Base-by-base conservation (phyloP, 2,113 vertebrate species). In the Sterna hirundo region DNA sequence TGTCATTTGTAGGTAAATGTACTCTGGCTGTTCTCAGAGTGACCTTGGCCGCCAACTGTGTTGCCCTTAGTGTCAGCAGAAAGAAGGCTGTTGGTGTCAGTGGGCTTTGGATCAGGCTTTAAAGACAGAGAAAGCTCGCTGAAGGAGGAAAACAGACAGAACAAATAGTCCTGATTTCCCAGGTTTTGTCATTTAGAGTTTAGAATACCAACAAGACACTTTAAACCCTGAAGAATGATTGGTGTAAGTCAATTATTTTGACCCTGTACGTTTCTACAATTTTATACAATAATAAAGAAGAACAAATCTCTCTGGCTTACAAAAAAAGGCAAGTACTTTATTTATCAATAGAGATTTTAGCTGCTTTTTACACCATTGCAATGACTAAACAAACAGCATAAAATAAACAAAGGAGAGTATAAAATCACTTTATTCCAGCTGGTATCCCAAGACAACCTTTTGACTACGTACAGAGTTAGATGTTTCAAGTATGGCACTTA, bases 401-500 rank as follows among this genome's bases (percentile, higher is more conserved):
- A 95, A 97, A 91, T 93, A 96, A 98, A 97, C 42, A 94, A 85
- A 96, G 89, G 79, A 94, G 81, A 97, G 96, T 97, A 97, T 94
- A 97, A 98, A 98, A 98, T 93, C 55, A 68, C 61, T 92, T 97
- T 90, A 91, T 87, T 97, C 88, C 94, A 97, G 91, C 95, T 97
- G 91, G 93, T 97, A 96, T 85, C 96, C 93, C 96, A 96, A 93
- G 88, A 96, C 92, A 97, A 90, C 86, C 71, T 89, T 98, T 96
- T 95, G 75, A 96, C 90, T 97, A 98, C 97, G 91, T 96, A 98
- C 96, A 97, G 95, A 98, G 96, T 97, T 87, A 96, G 71, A 92
- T 95, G 57, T 93, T 94, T 97, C 96, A 98, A 96, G 91, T 98
- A 98, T 98, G 98, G 98, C 98, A 98, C 98, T 98, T 98, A 96